phyloP scores from a whole-genome alignment of 1,140 invertebrate species.

The Gryllus bimaculatus region DNA sequence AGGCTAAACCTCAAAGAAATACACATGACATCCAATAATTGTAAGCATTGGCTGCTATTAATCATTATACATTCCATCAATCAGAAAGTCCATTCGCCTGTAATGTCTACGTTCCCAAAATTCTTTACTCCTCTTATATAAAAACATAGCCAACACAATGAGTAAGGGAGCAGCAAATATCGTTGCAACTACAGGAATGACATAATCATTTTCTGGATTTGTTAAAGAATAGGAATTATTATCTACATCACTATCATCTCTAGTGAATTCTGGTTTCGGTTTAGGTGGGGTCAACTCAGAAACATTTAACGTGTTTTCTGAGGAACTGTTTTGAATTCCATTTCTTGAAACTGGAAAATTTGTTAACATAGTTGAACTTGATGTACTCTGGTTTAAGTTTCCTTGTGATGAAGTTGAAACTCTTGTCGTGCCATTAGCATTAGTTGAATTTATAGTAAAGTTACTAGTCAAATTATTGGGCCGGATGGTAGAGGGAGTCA shows the following conservation, averaged over 20 bases:
- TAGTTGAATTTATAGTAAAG: no score
- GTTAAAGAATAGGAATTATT: not conserved
- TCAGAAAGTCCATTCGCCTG: conserved; percentile 65
- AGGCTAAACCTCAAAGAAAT: not conserved
- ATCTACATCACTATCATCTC: not conserved
- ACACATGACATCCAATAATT: not conserved
- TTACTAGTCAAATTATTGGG: no score
- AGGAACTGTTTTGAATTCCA: no score
- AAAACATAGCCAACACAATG: conserved; percentile 45
- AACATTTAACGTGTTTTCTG: no score
- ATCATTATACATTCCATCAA: conserved; percentile 73
- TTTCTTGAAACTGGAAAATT: no score
- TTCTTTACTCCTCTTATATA: conserved; percentile 54
- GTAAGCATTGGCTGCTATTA: conserved; percentile 26
- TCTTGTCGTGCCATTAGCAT: no score
- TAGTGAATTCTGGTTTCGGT: not conserved
- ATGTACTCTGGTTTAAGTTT: no score
- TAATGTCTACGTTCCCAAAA: conserved; percentile 69
- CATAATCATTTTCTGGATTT: conserved; percentile 22
- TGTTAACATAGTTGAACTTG: no score
- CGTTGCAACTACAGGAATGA: conserved; percentile 54
- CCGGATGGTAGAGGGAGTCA: no score
- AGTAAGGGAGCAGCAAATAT: conserved; percentile 54
- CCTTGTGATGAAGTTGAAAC: no score
- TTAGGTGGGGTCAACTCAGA: not conserved